Base-by-base conservation (phyloP, 1,140 invertebrate genomes). In the Zaprionus africanus region DNA sequence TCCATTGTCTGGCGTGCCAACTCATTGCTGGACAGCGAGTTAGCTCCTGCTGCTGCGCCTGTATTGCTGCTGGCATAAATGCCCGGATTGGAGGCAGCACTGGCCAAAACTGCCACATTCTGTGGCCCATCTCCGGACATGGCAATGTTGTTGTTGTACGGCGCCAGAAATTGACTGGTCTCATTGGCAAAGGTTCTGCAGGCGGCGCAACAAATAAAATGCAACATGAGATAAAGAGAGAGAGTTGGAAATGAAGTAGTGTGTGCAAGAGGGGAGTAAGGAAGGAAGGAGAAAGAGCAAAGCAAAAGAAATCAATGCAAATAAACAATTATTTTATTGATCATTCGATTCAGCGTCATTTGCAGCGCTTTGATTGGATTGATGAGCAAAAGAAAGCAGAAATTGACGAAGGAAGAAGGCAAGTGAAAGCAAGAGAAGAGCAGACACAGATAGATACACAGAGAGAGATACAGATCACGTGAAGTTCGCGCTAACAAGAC, bases 161-260 rank as follows among this genome's bases (percentile, higher is more conserved):
- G 95, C 36, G 96, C 95, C 81, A 96, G 91, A 88, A 96, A 97
- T 90, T 96, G 96, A 64, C 95, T 95, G 43, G 95, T 96, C 93
- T 96, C 96, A 78, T 94, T 95, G 53, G 95, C 95, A 93, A 96
- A 96, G n/a, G 94, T 95, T 93, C 96, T 96, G 91, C 22, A 46
- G 61, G 67, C 36, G 67, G 64, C 73, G 74, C 68, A 78, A 75
- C 57, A 51, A 70, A 84, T 34, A 70, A 36, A 70, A 65, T 60
- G 68, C 60, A 72, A 31, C 7, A 76, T 76, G 61, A 71, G 60
- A 41, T 28, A 41, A n/a, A n/a, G n/a, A 38, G 34, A 63, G 62
- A 31, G 26, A 67, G 41, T 64, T 60, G 64, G 57, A 41, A 63
- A 49, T 62, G 61, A 43, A 49, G 4, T 5, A 46, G 41, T 17